These are phyloP conservation scores for Odontamblyopus lacepedii DNA, from an alignment of 2,797 vertebrate genomes.

Conservation along the genomic window DNA sequence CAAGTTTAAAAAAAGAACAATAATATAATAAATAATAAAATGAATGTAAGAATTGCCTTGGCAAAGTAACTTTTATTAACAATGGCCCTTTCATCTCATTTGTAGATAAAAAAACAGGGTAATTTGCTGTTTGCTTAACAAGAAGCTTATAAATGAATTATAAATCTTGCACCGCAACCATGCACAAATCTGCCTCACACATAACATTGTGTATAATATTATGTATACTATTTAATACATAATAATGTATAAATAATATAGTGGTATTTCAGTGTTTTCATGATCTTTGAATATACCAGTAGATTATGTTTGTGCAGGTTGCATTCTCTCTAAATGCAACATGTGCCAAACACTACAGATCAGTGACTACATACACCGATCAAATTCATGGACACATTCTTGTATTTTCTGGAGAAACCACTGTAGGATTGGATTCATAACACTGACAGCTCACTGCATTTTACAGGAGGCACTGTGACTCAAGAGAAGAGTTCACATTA, in stretches of 20 bases:
- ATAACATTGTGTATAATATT: too few species aligned
- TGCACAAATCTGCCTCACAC: slow-evolving; percentile 1
- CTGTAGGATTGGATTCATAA: not conserved
- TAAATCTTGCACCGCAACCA: slow-evolving; percentile 1
- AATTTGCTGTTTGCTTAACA: slow-evolving; percentile 46
- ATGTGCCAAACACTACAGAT: not conserved
- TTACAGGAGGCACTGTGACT: not conserved
- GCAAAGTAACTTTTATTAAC: slow-evolving; percentile 51
- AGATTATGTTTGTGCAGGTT: not conserved
- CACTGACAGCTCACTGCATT: slow-evolving; percentile 1
- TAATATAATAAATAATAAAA: not conserved
- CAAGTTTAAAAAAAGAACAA: slow-evolving; percentile 22
- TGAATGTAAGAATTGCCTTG: slow-evolving; percentile 25
- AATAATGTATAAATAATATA: not conserved
- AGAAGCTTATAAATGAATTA: slow-evolving; percentile 36
- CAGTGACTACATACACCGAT: slow-evolving; percentile 11
- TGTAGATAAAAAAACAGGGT: slow-evolving; percentile 50
- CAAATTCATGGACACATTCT: slow-evolving; percentile 32
- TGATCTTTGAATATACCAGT: not conserved
- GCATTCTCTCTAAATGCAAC: not conserved
- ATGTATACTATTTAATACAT: too few species aligned
- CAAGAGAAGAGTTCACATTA: not conserved
- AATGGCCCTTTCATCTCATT: slow-evolving; percentile 58
- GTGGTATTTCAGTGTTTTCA: not conserved
- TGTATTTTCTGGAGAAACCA: slow-evolving; percentile 8